Percentiles rank a stretch among this genome's conserved stretches.
Evolutionary conservation across 2,888 invertebrate genomes (phyloP).

Genomic region (Lamproptera curius): DNA sequence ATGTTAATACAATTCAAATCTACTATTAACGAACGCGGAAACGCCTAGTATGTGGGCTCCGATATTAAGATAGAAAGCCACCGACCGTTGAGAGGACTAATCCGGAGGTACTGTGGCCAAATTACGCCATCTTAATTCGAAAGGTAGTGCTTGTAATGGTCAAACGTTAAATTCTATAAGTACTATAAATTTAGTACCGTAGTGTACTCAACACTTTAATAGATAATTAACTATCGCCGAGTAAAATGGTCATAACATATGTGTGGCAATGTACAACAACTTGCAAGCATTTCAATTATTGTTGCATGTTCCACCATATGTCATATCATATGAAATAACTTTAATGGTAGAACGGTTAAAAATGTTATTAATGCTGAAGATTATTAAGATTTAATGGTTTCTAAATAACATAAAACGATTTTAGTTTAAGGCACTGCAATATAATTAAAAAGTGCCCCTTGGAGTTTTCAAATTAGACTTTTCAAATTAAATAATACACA

Average conservation of each 20-base stretch:
- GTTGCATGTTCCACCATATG: no score
- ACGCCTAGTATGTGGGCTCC: constrained; percentile 3
- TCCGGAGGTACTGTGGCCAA: constrained; percentile 5
- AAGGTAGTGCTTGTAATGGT: constrained; percentile 3
- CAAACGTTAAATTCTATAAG: background rate
- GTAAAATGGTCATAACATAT: background rate
- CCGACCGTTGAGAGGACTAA: background rate
- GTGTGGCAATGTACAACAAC: background rate
- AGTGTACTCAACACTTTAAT: background rate
- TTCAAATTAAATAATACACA: no score
- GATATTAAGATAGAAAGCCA: constrained; percentile 9
- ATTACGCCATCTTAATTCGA: constrained; percentile 16
- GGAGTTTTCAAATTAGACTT: no score
- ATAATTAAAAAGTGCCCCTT: no score
- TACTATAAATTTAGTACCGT: background rate
- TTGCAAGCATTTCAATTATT: no score
- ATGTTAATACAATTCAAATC: constrained; percentile 10
- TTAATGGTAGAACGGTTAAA: no score
- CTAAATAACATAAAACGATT: no score
- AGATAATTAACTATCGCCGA: background rate
- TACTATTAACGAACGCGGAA: constrained; percentile 7
- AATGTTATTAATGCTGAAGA: no score
- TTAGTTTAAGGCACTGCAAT: no score
- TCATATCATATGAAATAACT: no score
- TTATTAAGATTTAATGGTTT: no score